Conservation (phyloP, 2,888 invertebrate genomes). For the Melieria omissa region DNA sequence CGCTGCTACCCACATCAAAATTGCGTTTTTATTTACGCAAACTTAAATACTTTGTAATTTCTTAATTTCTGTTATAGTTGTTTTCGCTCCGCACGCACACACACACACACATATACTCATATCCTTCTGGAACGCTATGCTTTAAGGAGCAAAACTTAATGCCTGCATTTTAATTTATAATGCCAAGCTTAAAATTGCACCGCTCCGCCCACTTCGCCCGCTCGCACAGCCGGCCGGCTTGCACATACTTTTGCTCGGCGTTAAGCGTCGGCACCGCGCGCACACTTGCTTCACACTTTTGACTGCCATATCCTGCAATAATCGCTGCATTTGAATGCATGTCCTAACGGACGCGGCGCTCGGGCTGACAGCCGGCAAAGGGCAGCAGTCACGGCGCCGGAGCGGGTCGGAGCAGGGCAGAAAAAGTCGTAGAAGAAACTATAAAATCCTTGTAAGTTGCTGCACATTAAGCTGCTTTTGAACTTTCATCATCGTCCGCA, state of each 20-base stretch:
- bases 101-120: slow-evolving; percentile 20
- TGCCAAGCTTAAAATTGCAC: slow-evolving; percentile 53
- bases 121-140: slow-evolving; percentile 1
- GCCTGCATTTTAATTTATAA: slow-evolving; percentile 63
- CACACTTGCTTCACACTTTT: not conserved
- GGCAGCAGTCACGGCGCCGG: not conserved
- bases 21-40: not conserved
- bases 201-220: slow-evolving; percentile 46
- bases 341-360: slow-evolving; percentile 8
- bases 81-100: slow-evolving; percentile 1
- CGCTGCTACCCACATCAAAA: slow-evolving; percentile 8
- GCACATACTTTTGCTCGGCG: slow-evolving; percentile 21
- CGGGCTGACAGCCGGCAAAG: slow-evolving; percentile 28
- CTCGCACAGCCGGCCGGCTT: slow-evolving; percentile 2
- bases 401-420: not conserved
- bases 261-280: slow-evolving; percentile 5
- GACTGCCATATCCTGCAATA: slow-evolving; percentile 16
- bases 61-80: slow-evolving; percentile 23
- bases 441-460: slow-evolving; percentile 41
- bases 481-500: slow-evolving; percentile 30
- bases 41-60: slow-evolving; percentile 33
- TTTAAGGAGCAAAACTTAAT: slow-evolving; percentile 48
- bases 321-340: slow-evolving; percentile 35
- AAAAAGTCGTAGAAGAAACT: slow-evolving; percentile 29
- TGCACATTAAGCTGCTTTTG: slow-evolving; percentile 34